Evolutionary conservation across 2,797 vertebrate genomes (phyloP).

Genomic region (Eulemur albifrons): DNA sequence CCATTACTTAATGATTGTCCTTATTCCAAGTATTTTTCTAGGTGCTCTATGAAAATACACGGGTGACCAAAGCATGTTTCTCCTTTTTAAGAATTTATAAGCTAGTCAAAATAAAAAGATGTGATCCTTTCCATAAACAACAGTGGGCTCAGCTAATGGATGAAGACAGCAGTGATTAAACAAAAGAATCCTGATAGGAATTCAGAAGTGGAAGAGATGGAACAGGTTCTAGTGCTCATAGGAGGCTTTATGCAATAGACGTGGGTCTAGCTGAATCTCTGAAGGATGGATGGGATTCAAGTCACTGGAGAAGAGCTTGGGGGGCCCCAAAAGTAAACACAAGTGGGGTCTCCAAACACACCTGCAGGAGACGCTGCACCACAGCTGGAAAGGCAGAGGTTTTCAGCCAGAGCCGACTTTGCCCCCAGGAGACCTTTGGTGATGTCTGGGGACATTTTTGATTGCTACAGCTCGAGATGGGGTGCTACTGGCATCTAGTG

Average conservation of each 20-base stretch:
- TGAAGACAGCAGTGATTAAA: not conserved
- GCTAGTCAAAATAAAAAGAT: not conserved
- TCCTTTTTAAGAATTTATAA: slow-evolving; percentile 40
- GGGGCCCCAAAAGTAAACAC: not conserved
- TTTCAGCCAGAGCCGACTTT: not conserved
- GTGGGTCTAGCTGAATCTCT: not conserved
- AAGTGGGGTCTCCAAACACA: not conserved
- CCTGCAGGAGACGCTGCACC: not conserved
- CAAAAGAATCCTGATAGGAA: not conserved
- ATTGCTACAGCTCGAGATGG: not conserved
- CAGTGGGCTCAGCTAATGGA: not conserved
- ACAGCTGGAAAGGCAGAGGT: not conserved
- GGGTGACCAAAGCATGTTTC: not conserved
- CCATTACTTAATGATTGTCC: not conserved
- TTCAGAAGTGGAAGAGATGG: not conserved
- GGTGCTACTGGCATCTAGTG: not conserved
- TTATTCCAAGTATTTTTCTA: not conserved
- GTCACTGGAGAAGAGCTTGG: not conserved
- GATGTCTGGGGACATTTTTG: not conserved
- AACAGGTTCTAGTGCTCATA: not conserved
- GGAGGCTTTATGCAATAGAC: not conserved
- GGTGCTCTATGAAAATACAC: not conserved
- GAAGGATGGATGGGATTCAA: not conserved
- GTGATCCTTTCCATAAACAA: not conserved
- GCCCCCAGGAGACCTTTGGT: not conserved